Percentiles rank a stretch among this genome's conserved stretches.
phyloP scores from a whole-genome alignment of 2,888 invertebrate species.

The Latheticus oryzae region DNA sequence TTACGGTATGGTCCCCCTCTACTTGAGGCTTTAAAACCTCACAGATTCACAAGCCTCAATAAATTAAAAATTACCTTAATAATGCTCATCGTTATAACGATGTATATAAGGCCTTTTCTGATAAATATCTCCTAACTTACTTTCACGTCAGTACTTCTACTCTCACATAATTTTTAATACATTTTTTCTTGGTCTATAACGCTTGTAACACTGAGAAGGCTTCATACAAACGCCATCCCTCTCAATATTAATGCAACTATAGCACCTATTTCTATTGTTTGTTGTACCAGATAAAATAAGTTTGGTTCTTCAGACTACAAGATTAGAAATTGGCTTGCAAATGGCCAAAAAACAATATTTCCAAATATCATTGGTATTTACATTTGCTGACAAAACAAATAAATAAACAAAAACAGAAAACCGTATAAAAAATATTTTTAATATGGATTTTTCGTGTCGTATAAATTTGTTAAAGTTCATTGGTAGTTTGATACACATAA shows the following conservation, averaged over 20 bases:
- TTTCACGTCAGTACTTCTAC: slow-evolving; percentile 47
- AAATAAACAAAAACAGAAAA: slow-evolving; percentile 27
- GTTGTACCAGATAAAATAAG: slow-evolving; percentile 7
- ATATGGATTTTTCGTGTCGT: slow-evolving; percentile 11
- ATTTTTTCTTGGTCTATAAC: slow-evolving; percentile 7
- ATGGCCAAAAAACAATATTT: too few relatives aligned
- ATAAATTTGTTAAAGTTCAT: slow-evolving; percentile 36
- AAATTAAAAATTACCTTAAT: slow-evolving; percentile 50
- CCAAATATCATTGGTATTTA: too few relatives aligned
- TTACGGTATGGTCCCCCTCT: slow-evolving; percentile 40
- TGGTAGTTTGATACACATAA: slow-evolving; percentile 14
- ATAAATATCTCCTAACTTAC: slow-evolving; percentile 44
- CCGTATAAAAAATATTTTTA: slow-evolving; percentile 30
- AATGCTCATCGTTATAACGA: slow-evolving; percentile 49
- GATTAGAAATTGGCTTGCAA: too few relatives aligned
- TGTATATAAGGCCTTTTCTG: slow-evolving; percentile 42
- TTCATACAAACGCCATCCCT: background rate
- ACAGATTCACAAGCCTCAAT: slow-evolving; percentile 35
- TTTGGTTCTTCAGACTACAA: too few relatives aligned
- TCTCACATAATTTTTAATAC: slow-evolving; percentile 31
- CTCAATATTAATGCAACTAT: slow-evolving; percentile 6
- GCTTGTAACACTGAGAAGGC: slow-evolving; percentile 4
- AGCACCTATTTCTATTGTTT: slow-evolving; percentile 1
- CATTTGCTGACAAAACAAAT: too few relatives aligned
- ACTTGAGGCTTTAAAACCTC: slow-evolving; percentile 21